These are phyloP conservation scores for Heliothis virescens DNA, from an alignment of 1,140 invertebrate genomes.

Conservation along the genomic window DNA sequence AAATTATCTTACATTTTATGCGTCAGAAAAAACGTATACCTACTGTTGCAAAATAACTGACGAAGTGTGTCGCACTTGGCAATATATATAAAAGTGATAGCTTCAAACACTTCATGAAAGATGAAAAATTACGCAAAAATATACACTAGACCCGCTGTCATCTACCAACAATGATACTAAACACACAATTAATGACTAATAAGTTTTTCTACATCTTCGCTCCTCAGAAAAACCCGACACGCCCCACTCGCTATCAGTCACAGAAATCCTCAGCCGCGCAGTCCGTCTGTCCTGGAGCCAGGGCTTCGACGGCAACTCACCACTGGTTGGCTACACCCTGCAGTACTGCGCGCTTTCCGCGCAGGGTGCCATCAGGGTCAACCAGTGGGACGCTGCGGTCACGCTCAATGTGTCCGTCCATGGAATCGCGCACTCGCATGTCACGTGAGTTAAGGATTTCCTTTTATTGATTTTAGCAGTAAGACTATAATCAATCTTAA, in stretches of 20 bases:
- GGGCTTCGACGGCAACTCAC: constrained; percentile 94
- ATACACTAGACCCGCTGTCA: no score
- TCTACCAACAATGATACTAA: no score
- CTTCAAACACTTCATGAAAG: no score
- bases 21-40: no score
- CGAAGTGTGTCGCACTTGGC: no score
- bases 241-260: constrained; percentile 89
- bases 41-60: no score
- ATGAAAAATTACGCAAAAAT: no score
- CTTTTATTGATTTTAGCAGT: background rate
- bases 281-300: constrained; percentile 91
- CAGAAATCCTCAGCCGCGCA: constrained; percentile 89
- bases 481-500: no score
- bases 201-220: background rate
- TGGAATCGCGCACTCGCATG: constrained; percentile 63
- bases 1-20: no score
- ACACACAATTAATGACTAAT: no score
- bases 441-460: constrained; percentile 68
- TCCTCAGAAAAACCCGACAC: constrained; percentile 90
- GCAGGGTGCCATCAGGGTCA: constrained; percentile 79
- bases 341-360: constrained; percentile 86
- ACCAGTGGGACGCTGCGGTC: constrained; percentile 79
- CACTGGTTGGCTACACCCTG: constrained; percentile 91
- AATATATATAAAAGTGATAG: no score
- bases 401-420: constrained; percentile 81